A percentile compares a stretch with the other conserved stretches of the same genome.
Conservation (phyloP, 2,797 vertebrate species). For the Diplodus puntazzo region DNA sequence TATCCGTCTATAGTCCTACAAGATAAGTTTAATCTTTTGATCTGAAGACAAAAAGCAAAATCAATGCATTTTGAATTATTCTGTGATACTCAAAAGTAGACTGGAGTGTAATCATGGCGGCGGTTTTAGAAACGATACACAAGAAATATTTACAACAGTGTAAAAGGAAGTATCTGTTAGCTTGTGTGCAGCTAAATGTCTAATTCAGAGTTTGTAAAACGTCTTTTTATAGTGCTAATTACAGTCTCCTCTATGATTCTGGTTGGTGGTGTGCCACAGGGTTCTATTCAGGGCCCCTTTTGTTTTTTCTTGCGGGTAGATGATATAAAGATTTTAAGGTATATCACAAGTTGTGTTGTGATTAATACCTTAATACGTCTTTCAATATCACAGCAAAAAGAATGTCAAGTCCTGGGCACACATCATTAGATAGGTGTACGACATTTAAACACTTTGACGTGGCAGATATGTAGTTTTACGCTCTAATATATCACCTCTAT, state of each 20-base stretch:
- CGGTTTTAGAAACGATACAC: too few relatives aligned
- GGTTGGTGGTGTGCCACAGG: constrained; percentile 3
- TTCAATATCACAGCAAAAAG: too few relatives aligned
- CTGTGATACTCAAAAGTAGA: neutral
- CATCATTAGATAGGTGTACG: neutral
- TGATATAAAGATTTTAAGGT: neutral
- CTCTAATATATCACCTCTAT: neutral
- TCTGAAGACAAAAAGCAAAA: neutral
- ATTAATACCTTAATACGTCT: too few relatives aligned
- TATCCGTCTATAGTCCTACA: too few relatives aligned
- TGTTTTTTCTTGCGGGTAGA: neutral
- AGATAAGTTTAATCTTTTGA: too few relatives aligned
- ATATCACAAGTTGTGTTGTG: neutral
- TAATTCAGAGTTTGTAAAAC: too few relatives aligned
- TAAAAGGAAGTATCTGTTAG: too few relatives aligned
- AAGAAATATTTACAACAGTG: too few relatives aligned
- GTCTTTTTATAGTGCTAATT: too few relatives aligned
- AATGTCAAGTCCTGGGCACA: too few relatives aligned
- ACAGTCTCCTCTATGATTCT: neutral
- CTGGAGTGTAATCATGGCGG: neutral
- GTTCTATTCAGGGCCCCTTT: neutral
- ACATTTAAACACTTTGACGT: neutral
- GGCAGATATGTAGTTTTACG: neutral
- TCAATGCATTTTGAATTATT: neutral
- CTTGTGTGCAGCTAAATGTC: too few relatives aligned